Evolutionary conservation across 1,140 invertebrate genomes (phyloP), one percentile per base, ranked within the genome.

Genomic region (Lepidurus packardi): DNA sequence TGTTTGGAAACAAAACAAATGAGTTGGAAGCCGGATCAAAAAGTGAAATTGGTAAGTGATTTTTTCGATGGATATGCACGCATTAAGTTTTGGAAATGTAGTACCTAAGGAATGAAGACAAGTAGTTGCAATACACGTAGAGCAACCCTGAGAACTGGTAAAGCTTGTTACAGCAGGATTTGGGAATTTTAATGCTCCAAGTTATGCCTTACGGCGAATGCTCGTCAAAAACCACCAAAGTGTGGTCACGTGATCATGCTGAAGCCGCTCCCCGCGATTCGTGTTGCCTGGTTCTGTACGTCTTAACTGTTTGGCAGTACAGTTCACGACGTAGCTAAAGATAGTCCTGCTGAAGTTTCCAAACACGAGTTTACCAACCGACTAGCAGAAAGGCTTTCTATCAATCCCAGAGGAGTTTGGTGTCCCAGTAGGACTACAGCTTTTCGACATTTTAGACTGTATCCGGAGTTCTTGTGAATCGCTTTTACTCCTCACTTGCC

Each of bases 251-350:
- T 65, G 53, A 65, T 65, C 53, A 5, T 65, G 16, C 13, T 21
- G 13, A 65, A 65, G 53, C 53, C 53, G 53, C 53, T 65, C 53
- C 53, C 53, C 21, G 53, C 53, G n/a, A 16, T 65, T 34, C 16
- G 53, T 65, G 53, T n/a, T 65, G 53, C 21, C 34, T 7, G 53
- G 53, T 65, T 65, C 53, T 16, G 21, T 65, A 65, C 21, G 21
- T 65, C 53, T 65, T 1, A 65, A 65, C 53, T 65, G 21, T 21
- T 21, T 65, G 53, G 53, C 53, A 65, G 53, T 65, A 65, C 53
- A 65, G 53, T 65, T 65, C 53, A 65, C 53, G 53, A 21, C 53
- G 21, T 65, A 65, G 53, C 16, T 11, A 65, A 65, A 65, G 53
- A 65, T 65, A 65, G 53, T 65, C 53, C 53, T 13, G 10, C 53